Percentiles rank a stretch among this genome's conserved stretches.
phyloP scores from a whole-genome alignment of 2,797 vertebrate species.

The Micropoecilia bifurca region DNA sequence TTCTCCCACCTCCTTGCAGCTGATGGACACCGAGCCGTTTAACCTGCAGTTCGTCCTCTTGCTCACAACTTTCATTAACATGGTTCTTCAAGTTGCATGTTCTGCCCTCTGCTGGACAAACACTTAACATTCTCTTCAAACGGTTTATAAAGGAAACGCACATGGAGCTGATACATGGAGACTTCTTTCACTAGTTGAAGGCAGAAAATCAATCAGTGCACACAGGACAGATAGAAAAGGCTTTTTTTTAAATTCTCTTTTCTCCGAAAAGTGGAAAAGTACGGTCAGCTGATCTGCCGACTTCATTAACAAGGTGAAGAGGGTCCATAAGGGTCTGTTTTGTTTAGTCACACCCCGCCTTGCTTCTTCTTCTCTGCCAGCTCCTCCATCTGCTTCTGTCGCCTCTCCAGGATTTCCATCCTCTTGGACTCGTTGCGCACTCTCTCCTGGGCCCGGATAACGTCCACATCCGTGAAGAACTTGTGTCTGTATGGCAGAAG shows the following conservation, averaged over 20 bases:
- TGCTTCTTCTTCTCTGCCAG: conserved; percentile 68
- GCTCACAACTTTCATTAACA: not conserved
- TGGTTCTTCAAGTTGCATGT: not conserved
- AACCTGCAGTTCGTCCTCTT: not conserved
- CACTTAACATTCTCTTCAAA: not conserved
- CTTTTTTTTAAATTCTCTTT: not conserved
- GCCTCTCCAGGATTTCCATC: conserved; percentile 76
- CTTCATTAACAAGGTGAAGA: not conserved
- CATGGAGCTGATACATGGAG: not conserved
- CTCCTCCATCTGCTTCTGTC: conserved; percentile 74
- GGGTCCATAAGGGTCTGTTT: not conserved
- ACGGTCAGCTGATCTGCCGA: not conserved
- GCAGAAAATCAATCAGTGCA: not conserved
- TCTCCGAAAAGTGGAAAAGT: not conserved
- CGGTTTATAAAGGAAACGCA: not conserved
- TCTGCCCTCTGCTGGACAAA: conserved; percentile 45
- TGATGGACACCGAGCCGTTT: not conserved
- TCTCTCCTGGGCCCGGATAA: conserved; percentile 73
- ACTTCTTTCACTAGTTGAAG: not conserved
- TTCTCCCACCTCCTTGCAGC: not conserved
- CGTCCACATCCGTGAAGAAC: conserved; percentile 76
- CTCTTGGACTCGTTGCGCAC: conserved; percentile 55
- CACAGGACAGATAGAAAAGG: not conserved
- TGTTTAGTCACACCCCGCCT: conserved; percentile 42
- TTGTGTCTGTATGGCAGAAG: conserved; percentile 61